Evolutionary conservation across 2,888 invertebrate species (phyloP).

Genomic region (Acanthosepion esculentum): DNA sequence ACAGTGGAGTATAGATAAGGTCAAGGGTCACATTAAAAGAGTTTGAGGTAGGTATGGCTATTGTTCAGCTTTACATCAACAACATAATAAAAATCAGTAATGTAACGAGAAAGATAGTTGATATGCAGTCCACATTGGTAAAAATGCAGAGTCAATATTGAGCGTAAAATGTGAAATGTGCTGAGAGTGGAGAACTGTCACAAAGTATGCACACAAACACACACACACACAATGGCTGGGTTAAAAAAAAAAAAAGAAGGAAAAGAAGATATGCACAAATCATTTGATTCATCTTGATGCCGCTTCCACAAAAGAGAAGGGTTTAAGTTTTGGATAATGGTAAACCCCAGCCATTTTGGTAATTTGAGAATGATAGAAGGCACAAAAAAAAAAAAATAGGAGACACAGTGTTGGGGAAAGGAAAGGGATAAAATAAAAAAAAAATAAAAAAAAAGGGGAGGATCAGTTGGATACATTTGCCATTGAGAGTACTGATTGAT

Average conservation of each 20-base stretch:
- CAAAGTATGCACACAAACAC: background rate
- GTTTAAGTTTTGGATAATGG: background rate
- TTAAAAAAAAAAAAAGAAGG: too few relatives aligned
- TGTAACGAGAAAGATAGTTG: too few relatives aligned
- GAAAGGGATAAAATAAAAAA: background rate
- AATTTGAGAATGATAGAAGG: background rate
- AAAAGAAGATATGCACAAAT: background rate
- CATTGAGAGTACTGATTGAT: background rate
- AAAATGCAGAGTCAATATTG: too few relatives aligned
- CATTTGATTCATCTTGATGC: background rate
- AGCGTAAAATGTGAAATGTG: too few relatives aligned
- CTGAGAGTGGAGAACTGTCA: background rate
- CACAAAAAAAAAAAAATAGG: background rate
- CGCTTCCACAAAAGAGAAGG: background rate
- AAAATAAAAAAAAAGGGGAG: background rate
- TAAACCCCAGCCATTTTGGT: background rate
- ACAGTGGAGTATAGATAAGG: too few relatives aligned
- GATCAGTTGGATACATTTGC: background rate
- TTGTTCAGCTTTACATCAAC: too few relatives aligned
- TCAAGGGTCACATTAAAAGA: too few relatives aligned
- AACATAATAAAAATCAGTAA: too few relatives aligned
- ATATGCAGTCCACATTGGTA: too few relatives aligned
- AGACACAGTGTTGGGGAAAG: background rate
- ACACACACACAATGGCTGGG: background rate
- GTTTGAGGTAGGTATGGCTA: too few relatives aligned